Evolutionary conservation across 92 coral and sea anemone genomes (phyloP), one percentile per base, ranked within the genome.

Genomic region (Epizoanthus stellaris): DNA sequence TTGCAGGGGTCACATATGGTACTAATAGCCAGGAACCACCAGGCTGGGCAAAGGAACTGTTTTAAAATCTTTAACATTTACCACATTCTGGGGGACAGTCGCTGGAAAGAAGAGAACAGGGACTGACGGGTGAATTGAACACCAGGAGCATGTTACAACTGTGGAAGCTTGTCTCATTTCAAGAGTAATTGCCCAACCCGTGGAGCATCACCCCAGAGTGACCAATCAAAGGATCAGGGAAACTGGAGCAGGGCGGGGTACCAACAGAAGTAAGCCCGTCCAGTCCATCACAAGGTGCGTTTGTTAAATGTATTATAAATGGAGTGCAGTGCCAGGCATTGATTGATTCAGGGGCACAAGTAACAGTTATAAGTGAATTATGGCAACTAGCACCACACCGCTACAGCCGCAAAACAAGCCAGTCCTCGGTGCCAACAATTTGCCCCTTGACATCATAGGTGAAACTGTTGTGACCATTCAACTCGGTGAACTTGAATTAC

Each of bases 271-370:
- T 67, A 40, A 53, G 47, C 77, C 86, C 67, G 77, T 75, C 77
- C 86, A 61, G 71, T 43, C 49, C 39, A 9, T 69, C 86, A 15
- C 23, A 82, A 20, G 86, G 86, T 49, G 77, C 67, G n/a, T 82
- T 68, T 69, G 58, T 68, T 63, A 10, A 40, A 1, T 82, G 69
- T 57, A 2, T 11, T 15, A 63, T 70, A 4, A 82, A 70, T 60
- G 69, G 36, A 30, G 36, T 30, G 2, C 36, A 9, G 10, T 82
- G 64, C 23, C 67, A 68, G 3, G 86, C 86, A 36, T 82, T 82
- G 25, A 45, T 70, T 62, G 79, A 70, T 65, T 67, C 79, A 4
- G 85, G 85, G 17, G 85, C 85, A 80, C 59, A 81, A 81, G 85
- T 72, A 43, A 81, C 85, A 64, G 62, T 80, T 36, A 80, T 64